These are phyloP conservation scores for Neolamprologus sp. DNA, from an alignment of 2,113 vertebrate species.

Conservation along the genomic window DNA sequence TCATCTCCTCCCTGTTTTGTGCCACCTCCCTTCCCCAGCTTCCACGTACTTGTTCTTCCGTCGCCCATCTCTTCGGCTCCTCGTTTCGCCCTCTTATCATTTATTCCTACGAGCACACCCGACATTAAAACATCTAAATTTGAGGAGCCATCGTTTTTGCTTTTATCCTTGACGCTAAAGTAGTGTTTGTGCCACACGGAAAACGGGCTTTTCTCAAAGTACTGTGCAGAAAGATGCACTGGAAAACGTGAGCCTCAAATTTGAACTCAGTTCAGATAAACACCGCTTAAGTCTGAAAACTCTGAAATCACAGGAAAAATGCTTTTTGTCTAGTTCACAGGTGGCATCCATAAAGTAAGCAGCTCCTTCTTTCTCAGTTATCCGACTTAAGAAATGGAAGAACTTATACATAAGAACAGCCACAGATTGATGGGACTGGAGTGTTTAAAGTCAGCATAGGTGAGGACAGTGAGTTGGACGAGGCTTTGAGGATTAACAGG, in stretches of 20 bases:
- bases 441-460: background rate
- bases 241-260: background rate
- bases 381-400: background rate
- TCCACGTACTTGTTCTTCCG: background rate
- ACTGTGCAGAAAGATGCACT: background rate
- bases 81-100: accelerated
- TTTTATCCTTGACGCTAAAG: background rate
- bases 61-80: background rate
- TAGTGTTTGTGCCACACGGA: background rate
- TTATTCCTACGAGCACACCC: background rate
- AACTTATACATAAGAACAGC: background rate
- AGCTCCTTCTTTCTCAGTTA: background rate
- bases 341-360: background rate
- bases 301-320: background rate
- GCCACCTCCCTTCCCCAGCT: background rate
- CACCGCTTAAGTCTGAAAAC: background rate
- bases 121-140: accelerated
- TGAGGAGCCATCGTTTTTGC: background rate
- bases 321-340: background rate
- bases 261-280: background rate
- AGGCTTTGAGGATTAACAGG: background rate
- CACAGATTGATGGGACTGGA: background rate
- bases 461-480: background rate
- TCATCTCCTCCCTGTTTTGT: background rate
- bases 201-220: background rate